phyloP scores from a whole-genome alignment of 2,797 vertebrate genomes.

The Gallinago nigripennis region DNA sequence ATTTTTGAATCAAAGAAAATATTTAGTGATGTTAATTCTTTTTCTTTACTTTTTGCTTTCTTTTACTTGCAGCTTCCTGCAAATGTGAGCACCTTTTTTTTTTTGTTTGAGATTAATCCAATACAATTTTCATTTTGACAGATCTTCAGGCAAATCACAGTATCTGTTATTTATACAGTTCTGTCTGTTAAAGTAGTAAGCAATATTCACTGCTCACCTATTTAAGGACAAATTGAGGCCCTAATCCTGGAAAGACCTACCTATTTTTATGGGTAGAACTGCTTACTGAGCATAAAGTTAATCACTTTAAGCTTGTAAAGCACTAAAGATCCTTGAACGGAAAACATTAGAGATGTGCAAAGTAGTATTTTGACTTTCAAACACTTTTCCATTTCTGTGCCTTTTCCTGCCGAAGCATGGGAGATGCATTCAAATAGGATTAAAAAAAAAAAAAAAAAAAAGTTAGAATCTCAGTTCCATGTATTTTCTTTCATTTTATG shows the following conservation, averaged over 20 bases:
- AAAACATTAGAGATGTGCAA: constrained; percentile 41
- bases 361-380: constrained; percentile 44
- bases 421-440: neutral
- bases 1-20: constrained; percentile 16
- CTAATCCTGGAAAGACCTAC: constrained; percentile 53
- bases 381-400: neutral
- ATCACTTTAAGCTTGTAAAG: constrained; percentile 63
- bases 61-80: neutral
- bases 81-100: neutral
- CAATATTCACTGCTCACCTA: neutral
- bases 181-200: neutral
- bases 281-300: constrained; percentile 61
- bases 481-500: neutral
- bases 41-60: neutral
- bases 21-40: neutral
- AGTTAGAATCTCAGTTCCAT: neutral
- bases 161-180: neutral
- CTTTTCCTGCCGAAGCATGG: neutral
- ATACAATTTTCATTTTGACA: constrained; percentile 15
- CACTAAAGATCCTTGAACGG: neutral
- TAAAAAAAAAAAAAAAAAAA: neutral
- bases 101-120: neutral
- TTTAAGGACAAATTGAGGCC: constrained; percentile 38
- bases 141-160: neutral
- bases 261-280: constrained; percentile 53